phyloP scores from a whole-genome alignment of 2,797 vertebrate species.

The Thamnophis elegans region DNA sequence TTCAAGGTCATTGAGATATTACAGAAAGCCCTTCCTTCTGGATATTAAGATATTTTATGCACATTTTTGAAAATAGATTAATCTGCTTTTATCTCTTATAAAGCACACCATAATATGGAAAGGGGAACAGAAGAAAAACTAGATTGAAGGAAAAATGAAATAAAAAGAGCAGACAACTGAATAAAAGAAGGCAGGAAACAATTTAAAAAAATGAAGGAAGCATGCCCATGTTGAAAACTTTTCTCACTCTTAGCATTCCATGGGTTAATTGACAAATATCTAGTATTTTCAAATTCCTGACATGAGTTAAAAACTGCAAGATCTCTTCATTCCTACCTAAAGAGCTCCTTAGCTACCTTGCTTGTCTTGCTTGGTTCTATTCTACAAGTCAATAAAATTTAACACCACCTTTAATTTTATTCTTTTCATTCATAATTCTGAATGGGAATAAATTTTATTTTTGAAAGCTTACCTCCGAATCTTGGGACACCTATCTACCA shows the following conservation, averaged over 20 bases:
- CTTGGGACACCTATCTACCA: not conserved
- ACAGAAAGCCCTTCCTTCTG: not conserved
- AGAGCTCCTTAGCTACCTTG: not conserved
- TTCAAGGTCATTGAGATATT: not conserved
- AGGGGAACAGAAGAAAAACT: not conserved
- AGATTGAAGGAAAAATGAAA: not conserved
- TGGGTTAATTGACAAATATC: not conserved
- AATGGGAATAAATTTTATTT: not conserved
- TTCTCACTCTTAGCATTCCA: not conserved
- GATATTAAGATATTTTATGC: not conserved
- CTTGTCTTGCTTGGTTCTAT: not conserved
- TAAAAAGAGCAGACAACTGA: not conserved
- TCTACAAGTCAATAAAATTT: not conserved
- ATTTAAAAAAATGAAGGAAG: not conserved
- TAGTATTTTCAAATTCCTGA: not conserved
- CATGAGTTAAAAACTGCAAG: not conserved
- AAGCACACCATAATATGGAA: not conserved
- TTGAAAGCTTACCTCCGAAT: not conserved
- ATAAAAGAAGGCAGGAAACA: not conserved
- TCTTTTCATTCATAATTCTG: not conserved
- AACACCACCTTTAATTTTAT: not conserved
- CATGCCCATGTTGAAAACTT: not conserved
- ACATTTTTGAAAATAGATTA: not conserved
- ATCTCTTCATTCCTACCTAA: not conserved
- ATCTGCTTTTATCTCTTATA: not conserved